A percentile compares a stretch with the other conserved stretches of the same genome.
Evolutionary conservation across 2,797 vertebrate genomes (phyloP).

Genomic region (Rousettus madagascariensis): DNA sequence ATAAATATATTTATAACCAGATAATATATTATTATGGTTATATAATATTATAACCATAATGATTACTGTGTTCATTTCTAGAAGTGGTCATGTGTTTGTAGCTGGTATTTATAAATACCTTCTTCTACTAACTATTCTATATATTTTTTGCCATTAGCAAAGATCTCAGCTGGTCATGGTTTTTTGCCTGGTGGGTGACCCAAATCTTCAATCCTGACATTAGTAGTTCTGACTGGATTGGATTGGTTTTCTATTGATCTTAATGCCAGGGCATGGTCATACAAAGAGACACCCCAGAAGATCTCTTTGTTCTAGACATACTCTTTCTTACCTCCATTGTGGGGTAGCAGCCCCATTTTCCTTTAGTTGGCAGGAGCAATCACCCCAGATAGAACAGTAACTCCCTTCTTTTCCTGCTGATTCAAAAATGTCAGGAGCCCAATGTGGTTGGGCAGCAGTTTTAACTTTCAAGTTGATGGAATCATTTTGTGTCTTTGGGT

Average conservation of each 20-base stretch:
- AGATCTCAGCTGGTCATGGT: neutral
- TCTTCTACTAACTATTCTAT: neutral
- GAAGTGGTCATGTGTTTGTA: neutral
- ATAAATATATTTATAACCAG: neutral
- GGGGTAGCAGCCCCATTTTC: neutral
- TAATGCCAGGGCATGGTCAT: neutral
- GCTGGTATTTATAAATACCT: neutral
- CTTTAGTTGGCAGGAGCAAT: neutral
- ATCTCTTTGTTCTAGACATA: neutral
- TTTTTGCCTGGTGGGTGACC: neutral
- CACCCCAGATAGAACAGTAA: neutral
- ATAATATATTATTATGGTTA: neutral
- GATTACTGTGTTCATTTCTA: neutral
- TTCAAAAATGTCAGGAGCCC: neutral
- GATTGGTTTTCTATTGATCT: neutral
- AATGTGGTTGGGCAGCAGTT: neutral
- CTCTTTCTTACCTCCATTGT: neutral
- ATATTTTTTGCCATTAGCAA: neutral
- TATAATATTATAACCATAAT: too few relatives aligned
- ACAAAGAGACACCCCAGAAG: neutral
- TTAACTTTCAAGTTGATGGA: neutral
- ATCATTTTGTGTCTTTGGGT: neutral
- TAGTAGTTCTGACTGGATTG: neutral
- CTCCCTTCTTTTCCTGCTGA: neutral
- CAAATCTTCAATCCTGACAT: neutral